Evolutionary conservation across 2,797 vertebrate genomes (phyloP), one percentile per base, ranked within the genome.

Genomic region (Bradypodion ventrale): DNA sequence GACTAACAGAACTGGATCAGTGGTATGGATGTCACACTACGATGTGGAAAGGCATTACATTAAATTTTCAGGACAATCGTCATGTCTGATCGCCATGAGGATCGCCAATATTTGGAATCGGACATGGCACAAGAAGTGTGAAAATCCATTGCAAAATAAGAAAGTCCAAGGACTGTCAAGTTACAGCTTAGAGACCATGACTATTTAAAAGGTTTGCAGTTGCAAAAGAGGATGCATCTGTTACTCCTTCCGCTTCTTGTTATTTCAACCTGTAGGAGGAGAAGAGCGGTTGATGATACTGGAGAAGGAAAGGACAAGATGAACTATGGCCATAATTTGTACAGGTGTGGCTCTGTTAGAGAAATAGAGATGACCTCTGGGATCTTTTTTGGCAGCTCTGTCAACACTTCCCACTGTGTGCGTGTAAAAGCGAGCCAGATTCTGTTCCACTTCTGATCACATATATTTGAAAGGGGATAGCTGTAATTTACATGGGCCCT

Each of bases 291-390:
- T 62, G 75, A 66, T 60, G 74, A 68, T 49, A 68, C 10, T 40
- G 40, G 75, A 63, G n/a, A 72, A 72, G 42, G 52, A 78, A 21
- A 3, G 40, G 66, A 19, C 27, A n/a, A 23, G 37, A 78, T 16
- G 70, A 84, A 37, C 66, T 52, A 72, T 40, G 78, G 75, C 83
- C 78, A 72, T 72, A 65, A 65, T 44, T 82, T 75, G 46, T 75
- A 72, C 81, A 75, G 60, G 29, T 75, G 72, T 75, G 42, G 44
- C 75, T 66, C 46, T 82, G 40, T 72, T 70, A 46, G 46, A 78
- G 52, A 12, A 62, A 72, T 12, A 59, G 63, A 44, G 66, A 46
- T 6, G 23, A 60, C 56, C n/a, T 84, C 40, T 60, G 29, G 21
- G 52, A 16, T 56, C 68, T 32, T 65, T 49, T 44, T 65, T 78